Base-by-base conservation (phyloP, 2,888 invertebrate genomes). In the Thyatira batis region DNA sequence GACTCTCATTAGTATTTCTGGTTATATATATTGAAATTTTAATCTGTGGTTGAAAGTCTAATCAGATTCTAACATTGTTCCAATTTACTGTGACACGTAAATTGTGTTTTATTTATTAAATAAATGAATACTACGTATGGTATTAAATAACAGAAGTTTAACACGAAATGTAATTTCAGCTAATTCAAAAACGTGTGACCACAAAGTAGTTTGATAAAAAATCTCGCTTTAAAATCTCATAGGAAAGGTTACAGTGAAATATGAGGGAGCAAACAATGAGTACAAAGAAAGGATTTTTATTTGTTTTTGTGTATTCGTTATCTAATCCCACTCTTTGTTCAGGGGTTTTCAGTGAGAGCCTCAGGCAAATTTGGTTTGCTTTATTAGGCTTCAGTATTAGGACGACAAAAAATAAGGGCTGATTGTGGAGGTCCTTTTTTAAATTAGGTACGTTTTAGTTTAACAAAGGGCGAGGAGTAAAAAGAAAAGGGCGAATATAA, bases 281-380 rank as follows among this genome's bases (percentile, higher is more conserved):
- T 53, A 71, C 67, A 72, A 69, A 65, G 64, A 65, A 72, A 62
- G 51, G 61, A 62, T 63, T 71, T 74, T 72, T 73, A 69, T 76
- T 74, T 76, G 68, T 75, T 75, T 74, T 71, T 77, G 69, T 73
- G 65, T 69, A 75, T 76, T 76, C 65, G 70, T 78, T 79, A 75
- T 76, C 70, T 76, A 73, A 78, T 71, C 68, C 69, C 61, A 68
- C 65, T 69, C 69, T 76, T 79, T 78, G 73, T 77, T 62, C 61
- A 63, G 63, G 57, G 56, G 59, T 69, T 68, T 70, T 61, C 66
- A 64, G 64, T 58, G 57, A 65, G 59, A 69, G 69, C 76, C 69
- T 61, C 64, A 53, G 72, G 78, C 75, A 69, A 76, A 76, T 76
- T 78, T 65, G 58, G 61, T 67, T 72, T 69, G 60, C 57, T 71